phyloP scores from a whole-genome alignment of 2,888 invertebrate genomes.

The Xanthia togata region DNA sequence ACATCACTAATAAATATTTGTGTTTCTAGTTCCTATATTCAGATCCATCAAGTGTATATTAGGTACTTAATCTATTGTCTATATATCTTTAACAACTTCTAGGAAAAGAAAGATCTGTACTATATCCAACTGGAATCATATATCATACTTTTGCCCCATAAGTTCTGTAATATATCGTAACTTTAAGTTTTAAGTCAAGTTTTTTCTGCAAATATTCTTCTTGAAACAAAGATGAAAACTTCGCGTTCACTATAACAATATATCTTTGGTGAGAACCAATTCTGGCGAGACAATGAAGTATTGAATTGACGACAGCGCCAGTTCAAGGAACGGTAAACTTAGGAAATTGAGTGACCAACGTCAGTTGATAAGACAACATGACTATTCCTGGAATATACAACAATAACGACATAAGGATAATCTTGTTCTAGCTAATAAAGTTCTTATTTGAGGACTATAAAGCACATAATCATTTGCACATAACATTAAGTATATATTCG shows the following conservation, averaged over 20 bases:
- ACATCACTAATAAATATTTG: neutral
- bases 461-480: slow-evolving; percentile 46
- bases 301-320: slow-evolving; percentile 48
- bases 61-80: neutral
- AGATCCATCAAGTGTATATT: neutral
- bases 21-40: neutral
- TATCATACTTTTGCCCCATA: slow-evolving; percentile 15
- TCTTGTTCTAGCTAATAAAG: slow-evolving; percentile 3
- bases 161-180: slow-evolving; percentile 39
- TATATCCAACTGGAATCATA: slow-evolving; percentile 11
- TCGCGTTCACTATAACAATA: slow-evolving; percentile 41
- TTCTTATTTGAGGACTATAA: slow-evolving; percentile 13
- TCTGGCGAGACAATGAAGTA: slow-evolving; percentile 58
- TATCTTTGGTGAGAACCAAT: slow-evolving; percentile 53
- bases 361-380: slow-evolving; percentile 30
- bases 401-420: slow-evolving; percentile 13
- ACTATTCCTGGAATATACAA: slow-evolving; percentile 34
- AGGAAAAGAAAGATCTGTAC: neutral
- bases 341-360: slow-evolving; percentile 39
- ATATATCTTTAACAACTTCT: neutral
- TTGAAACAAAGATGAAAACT: slow-evolving; percentile 34
- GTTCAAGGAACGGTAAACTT: slow-evolving; percentile 55
- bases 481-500: slow-evolving; percentile 64
- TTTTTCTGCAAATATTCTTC: slow-evolving; percentile 28
- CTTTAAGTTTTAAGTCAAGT: slow-evolving; percentile 10